These are phyloP conservation scores for Tachina fera DNA, from an alignment of 2,888 invertebrate genomes.

Conservation along the genomic window DNA sequence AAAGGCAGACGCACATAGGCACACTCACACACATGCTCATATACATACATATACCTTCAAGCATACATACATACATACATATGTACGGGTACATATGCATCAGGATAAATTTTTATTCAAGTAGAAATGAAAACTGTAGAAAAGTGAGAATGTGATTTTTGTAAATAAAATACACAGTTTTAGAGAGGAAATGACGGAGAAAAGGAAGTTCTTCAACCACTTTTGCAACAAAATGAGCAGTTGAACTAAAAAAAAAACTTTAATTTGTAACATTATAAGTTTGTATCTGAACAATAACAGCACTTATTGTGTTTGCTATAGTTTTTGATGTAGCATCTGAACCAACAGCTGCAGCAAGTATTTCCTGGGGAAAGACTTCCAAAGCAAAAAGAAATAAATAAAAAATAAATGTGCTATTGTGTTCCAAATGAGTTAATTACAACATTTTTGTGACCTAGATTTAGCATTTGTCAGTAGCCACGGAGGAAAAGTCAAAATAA, in stretches of 20 bases:
- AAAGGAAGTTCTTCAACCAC: conserved; percentile 38
- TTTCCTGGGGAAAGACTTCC: conserved; percentile 56
- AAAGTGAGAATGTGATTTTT: conserved; percentile 33
- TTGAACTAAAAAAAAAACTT: conserved; percentile 17
- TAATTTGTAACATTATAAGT: conserved; percentile 52
- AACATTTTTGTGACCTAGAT: conserved; percentile 69
- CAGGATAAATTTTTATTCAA: not conserved
- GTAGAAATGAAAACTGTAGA: conserved; percentile 4
- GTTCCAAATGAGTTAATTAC: conserved; percentile 69
- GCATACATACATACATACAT: conserved; percentile 12
- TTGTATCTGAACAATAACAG: conserved; percentile 30
- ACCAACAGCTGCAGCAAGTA: conserved; percentile 49
- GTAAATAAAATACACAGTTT: conserved; percentile 18
- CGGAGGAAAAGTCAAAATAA: conserved; percentile 20
- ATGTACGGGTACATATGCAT: conserved; percentile 19
- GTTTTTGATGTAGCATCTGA: conserved; percentile 42
- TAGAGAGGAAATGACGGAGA: conserved; percentile 34
- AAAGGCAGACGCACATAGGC: not conserved
- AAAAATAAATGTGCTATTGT: conserved; percentile 57
- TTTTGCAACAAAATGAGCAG: conserved; percentile 36
- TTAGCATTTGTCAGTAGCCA: conserved; percentile 60
- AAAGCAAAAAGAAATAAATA: conserved; percentile 30
- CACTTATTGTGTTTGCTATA: conserved; percentile 24
- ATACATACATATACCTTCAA: not conserved
- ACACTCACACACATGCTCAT: not conserved